Evolutionary conservation across 2,113 vertebrate genomes (phyloP).

Genomic region (Drymodes brunneopygia): DNA sequence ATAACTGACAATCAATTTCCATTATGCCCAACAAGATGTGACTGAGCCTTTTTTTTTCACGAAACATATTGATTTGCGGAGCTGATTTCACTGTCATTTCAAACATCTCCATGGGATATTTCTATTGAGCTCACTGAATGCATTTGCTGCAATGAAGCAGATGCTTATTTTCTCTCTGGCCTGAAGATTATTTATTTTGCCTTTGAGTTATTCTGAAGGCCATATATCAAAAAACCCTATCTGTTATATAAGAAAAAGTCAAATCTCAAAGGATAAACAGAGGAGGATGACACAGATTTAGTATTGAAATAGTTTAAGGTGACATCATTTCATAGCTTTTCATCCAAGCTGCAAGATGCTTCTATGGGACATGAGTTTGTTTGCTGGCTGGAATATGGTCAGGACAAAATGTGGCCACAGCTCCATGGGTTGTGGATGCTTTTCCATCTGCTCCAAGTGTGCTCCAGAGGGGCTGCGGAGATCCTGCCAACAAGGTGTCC

Average conservation of each 20-base stretch:
- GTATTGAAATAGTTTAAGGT: not conserved
- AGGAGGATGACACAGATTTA: not conserved
- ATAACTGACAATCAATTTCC: conserved; percentile 67
- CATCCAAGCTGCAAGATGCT: not conserved
- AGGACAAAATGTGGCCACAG: not conserved
- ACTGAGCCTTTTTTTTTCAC: conserved; percentile 4
- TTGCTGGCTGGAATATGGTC: not conserved
- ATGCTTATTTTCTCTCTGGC: conserved; percentile 23
- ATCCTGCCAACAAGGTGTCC: not conserved
- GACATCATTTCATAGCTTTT: not conserved
- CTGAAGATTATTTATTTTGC: conserved; percentile 45
- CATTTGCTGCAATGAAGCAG: conserved; percentile 21
- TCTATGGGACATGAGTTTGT: not conserved
- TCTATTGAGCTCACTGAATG: conserved; percentile 14
- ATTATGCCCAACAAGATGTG: conserved; percentile 56
- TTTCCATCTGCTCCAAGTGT: not conserved
- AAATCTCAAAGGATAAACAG: conserved; percentile 4
- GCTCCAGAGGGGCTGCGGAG: not conserved
- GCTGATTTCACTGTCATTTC: conserved; percentile 54
- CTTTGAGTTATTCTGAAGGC: conserved; percentile 38
- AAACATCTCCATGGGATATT: conserved; percentile 30
- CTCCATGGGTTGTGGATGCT: not conserved
- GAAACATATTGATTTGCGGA: not conserved
- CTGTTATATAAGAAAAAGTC: not conserved
- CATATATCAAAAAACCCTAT: conserved; percentile 1